Evolutionary conservation across 2,888 invertebrate species (phyloP).

Genomic region (Congeria kusceri): DNA sequence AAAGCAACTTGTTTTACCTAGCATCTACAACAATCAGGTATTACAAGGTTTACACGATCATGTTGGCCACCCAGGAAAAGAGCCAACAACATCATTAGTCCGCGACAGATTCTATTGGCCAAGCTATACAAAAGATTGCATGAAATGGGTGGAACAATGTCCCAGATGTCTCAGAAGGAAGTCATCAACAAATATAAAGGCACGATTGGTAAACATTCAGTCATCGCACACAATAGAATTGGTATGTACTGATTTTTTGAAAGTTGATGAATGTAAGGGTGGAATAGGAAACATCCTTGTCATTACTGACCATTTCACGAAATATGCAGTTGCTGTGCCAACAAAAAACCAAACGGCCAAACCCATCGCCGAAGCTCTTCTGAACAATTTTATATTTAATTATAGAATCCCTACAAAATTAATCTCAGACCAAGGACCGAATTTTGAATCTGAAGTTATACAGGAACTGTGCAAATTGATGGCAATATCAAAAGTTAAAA

Average conservation of each 20-base stretch:
- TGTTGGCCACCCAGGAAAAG: constrained; percentile 16
- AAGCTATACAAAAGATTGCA: constrained; percentile 8
- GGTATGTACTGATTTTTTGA: constrained; percentile 12
- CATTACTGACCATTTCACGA: constrained; percentile 17
- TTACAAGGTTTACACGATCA: constrained; percentile 6
- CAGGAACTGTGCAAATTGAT: constrained; percentile 17
- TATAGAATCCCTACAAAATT: constrained; percentile 23
- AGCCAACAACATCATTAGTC: constrained; percentile 6
- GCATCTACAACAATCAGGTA: no score
- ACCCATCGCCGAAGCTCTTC: constrained; percentile 18
- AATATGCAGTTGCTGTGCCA: background rate
- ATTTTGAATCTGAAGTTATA: constrained; percentile 23
- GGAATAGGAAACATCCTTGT: constrained; percentile 12
- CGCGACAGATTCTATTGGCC: constrained; percentile 11
- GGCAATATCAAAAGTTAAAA: constrained; percentile 22
- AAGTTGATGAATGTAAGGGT: constrained; percentile 21
- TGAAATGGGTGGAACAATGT: constrained; percentile 10
- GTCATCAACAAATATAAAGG: constrained; percentile 10
- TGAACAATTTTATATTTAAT: constrained; percentile 22
- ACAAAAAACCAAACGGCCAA: constrained; percentile 27
- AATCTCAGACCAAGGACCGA: constrained; percentile 20
- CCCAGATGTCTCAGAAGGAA: constrained; percentile 19
- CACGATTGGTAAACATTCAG: constrained; percentile 13
- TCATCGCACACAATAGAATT: constrained; percentile 1
- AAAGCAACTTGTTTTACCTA: no score